phyloP scores from a whole-genome alignment of 2,113 vertebrate species.

The Hydropotes inermis region DNA sequence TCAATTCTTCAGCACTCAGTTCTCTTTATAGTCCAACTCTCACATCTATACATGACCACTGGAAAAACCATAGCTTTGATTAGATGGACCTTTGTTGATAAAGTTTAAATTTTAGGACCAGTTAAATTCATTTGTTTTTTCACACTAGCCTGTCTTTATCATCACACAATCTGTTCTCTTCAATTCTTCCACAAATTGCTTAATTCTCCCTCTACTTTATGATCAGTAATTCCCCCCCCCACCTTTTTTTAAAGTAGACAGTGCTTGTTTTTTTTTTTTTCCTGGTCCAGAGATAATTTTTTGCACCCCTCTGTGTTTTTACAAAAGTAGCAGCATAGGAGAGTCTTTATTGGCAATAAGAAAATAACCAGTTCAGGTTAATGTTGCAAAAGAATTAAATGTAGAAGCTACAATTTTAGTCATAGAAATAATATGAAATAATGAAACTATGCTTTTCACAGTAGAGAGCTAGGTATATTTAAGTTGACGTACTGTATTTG shows the following conservation, averaged over 20 bases:
- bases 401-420: not conserved
- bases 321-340: not conserved
- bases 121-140: slow-evolving; percentile 5
- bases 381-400: not conserved
- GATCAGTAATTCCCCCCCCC: not conserved
- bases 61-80: not conserved
- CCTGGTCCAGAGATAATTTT: not conserved
- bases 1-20: not conserved
- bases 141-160: not conserved
- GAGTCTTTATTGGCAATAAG: not conserved
- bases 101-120: not conserved
- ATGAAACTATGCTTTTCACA: not conserved
- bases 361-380: not conserved
- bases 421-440: not conserved
- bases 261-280: not conserved
- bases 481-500: not conserved
- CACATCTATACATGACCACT: not conserved
- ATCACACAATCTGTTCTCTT: not conserved
- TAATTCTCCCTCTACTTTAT: not conserved
- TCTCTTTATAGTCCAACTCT: not conserved
- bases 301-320: not conserved
- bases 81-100: not conserved
- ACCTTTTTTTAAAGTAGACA: not conserved
- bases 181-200: not conserved
- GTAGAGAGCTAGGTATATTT: not conserved